Conservation (phyloP, 2,888 invertebrate species). For the Volucella inflata region DNA sequence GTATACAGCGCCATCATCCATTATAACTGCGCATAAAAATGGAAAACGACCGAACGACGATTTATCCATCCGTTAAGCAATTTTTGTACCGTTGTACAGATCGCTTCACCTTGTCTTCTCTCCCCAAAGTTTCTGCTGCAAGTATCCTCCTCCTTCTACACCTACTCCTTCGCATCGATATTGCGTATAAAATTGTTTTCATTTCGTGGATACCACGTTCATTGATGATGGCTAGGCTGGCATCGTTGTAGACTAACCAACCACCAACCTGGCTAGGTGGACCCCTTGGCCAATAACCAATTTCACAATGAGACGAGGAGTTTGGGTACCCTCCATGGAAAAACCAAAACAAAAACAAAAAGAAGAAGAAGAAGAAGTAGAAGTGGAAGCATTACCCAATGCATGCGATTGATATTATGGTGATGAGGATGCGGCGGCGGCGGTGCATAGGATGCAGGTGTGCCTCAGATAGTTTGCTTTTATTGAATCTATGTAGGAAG, state of each 20-base stretch:
- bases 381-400: constrained; percentile 1
- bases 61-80: constrained; percentile 76
- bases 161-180: constrained; percentile 45
- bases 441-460: constrained; percentile 69
- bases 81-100: constrained; percentile 72
- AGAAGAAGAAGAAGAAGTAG: no score
- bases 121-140: no score
- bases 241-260: no score
- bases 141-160: constrained; percentile 4
- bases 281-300: constrained; percentile 67
- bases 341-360: neutral
- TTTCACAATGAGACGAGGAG: constrained; percentile 41
- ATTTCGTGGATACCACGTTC: constrained; percentile 31
- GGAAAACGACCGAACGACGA: constrained; percentile 74
- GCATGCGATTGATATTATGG: constrained; percentile 58
- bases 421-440: constrained; percentile 46
- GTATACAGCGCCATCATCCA: constrained; percentile 74
- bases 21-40: constrained; percentile 76
- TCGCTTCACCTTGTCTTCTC: neutral
- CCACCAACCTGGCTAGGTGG: neutral
- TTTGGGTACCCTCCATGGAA: constrained; percentile 20
- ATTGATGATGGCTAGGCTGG: constrained; percentile 61
- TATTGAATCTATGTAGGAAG: constrained; percentile 75
- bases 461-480: constrained; percentile 60
- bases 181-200: constrained; percentile 64